A percentile compares a stretch with the other conserved stretches of the same genome.
phyloP scores from a whole-genome alignment of 2,888 invertebrate genomes.

The Ectropis crepuscularia region DNA sequence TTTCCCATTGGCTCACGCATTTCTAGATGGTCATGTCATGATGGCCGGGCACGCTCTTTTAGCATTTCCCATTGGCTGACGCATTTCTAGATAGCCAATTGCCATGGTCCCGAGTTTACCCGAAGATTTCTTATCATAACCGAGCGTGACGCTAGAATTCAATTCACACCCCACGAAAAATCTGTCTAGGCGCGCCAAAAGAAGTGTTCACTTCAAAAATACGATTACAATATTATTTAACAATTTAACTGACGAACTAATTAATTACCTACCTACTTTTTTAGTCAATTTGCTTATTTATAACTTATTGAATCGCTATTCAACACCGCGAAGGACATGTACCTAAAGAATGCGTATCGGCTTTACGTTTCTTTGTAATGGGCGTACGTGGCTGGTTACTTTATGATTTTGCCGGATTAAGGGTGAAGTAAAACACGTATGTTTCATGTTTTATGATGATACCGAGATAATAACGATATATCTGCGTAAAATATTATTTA shows the following conservation, averaged over 20 bases:
- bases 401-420: constrained; percentile 35
- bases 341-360: constrained; percentile 23
- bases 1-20: no score
- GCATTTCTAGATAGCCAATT: no score
- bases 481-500: constrained; percentile 4
- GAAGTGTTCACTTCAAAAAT: not conserved
- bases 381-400: constrained; percentile 31
- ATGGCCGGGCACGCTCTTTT: no score
- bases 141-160: no score
- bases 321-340: not conserved
- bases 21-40: no score
- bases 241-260: not conserved
- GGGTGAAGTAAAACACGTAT: constrained; percentile 27
- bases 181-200: no score
- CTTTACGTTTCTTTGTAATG: constrained; percentile 27
- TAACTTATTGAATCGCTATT: not conserved
- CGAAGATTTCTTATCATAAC: no score
- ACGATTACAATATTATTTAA: not conserved
- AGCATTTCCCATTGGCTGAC: no score
- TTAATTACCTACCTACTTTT: not conserved
- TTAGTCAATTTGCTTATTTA: not conserved
- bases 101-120: no score
- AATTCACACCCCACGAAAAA: no score
- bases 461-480: constrained; percentile 13
- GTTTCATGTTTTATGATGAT: constrained; percentile 26